Conservation (phyloP, 1,140 invertebrate genomes). For the Drosophila chauvacae region DNA sequence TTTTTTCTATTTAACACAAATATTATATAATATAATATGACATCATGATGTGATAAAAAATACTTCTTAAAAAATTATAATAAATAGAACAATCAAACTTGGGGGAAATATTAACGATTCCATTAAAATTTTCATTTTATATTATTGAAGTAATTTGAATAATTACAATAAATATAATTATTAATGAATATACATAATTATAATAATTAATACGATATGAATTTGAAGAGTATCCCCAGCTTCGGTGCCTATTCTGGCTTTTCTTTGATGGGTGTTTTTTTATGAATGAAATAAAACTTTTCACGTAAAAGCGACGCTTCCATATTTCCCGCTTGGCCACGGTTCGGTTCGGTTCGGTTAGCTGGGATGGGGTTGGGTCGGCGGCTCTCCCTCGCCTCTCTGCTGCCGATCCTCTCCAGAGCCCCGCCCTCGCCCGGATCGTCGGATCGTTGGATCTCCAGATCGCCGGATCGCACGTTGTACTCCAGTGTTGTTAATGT, state of each 20-base stretch:
- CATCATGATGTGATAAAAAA: too few species aligned
- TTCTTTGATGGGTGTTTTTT: constrained; percentile 57
- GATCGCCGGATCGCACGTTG: constrained; percentile 54
- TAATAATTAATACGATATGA: neutral
- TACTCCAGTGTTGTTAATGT: constrained; percentile 51
- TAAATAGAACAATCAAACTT: neutral
- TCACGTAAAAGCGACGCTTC: constrained; percentile 71
- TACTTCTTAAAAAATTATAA: neutral
- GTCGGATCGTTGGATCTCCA: constrained; percentile 18
- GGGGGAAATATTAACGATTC: neutral
- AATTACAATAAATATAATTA: too few species aligned
- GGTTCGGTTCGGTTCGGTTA: constrained; percentile 16
- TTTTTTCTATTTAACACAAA: too few species aligned
- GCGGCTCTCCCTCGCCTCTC: constrained; percentile 3
- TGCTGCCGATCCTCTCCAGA: constrained; percentile 3
- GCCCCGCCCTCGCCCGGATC: constrained; percentile 34
- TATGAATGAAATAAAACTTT: constrained; percentile 80
- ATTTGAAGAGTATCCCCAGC: neutral
- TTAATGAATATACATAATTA: too few species aligned
- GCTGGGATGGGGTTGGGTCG: constrained; percentile 1
- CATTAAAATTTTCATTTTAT: neutral
- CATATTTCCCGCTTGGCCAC: constrained; percentile 37
- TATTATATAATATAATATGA: too few species aligned
- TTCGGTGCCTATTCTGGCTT: constrained; percentile 22
- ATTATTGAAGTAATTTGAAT: neutral